phyloP scores from a whole-genome alignment of 23 tunicate genomes.

The Aplidium turbinatum region DNA sequence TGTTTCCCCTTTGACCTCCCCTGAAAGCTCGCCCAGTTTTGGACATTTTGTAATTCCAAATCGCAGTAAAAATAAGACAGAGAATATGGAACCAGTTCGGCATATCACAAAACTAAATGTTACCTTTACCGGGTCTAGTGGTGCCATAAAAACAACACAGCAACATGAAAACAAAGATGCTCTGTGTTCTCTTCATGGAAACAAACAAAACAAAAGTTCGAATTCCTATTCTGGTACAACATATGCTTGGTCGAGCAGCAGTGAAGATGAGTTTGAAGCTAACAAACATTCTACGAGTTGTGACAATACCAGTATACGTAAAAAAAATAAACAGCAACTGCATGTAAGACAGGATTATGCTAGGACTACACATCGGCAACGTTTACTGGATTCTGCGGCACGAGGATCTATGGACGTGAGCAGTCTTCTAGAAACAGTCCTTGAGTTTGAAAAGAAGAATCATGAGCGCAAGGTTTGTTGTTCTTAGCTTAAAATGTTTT shows the following conservation, averaged over 20 bases:
- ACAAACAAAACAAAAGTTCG: neutral
- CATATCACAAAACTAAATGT: conserved; percentile 56
- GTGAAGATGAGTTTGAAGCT: conserved; percentile 16
- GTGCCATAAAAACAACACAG: neutral
- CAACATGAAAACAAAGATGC: neutral
- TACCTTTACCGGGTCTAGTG: conserved; percentile 2
- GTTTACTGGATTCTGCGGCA: conserved; percentile 75
- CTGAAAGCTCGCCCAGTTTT: conserved; percentile 48
- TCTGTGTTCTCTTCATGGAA: neutral
- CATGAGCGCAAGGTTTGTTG: conserved; percentile 12
- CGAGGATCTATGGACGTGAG: conserved; percentile 69
- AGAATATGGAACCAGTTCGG: neutral
- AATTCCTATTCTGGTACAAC: neutral
- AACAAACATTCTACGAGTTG: neutral
- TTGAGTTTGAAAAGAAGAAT: conserved; percentile 75
- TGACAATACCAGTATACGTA: neutral
- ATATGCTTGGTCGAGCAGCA: conserved; percentile 17
- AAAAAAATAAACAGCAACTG: too few relatives aligned
- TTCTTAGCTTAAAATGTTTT: neutral
- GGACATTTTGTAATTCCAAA: neutral
- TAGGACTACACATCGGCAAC: conserved; percentile 49
- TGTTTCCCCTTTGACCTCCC: conserved; percentile 70
- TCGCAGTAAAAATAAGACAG: neutral
- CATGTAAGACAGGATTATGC: conserved; percentile 37
- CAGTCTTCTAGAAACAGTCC: conserved; percentile 71